These are phyloP conservation scores for Adela reaumurella DNA, from an alignment of 2,888 invertebrate genomes.

Conservation along the genomic window DNA sequence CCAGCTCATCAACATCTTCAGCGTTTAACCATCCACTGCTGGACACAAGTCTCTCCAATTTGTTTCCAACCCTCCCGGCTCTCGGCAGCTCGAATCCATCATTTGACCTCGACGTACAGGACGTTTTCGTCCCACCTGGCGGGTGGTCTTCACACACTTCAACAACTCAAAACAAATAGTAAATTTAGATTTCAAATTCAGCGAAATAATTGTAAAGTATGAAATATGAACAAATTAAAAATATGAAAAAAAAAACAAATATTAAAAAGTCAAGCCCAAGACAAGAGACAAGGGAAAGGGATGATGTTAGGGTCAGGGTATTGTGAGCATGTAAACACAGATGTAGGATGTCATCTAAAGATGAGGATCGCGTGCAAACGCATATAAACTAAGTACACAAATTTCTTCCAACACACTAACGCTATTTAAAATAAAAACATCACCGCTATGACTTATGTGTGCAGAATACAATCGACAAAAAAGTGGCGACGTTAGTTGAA, in stretches of 20 bases:
- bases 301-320: not conserved
- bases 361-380: not conserved
- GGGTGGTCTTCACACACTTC: too few relatives aligned
- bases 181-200: too few relatives aligned
- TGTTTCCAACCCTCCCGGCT: too few relatives aligned
- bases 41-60: too few relatives aligned
- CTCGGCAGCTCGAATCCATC: too few relatives aligned
- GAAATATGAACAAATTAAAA: conserved; percentile 1
- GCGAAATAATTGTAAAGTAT: not conserved
- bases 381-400: not conserved
- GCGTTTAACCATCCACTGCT: too few relatives aligned
- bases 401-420: not conserved
- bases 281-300: not conserved
- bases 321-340: not conserved
- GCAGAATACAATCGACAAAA: conserved; percentile 40
- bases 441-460: conserved; percentile 24
- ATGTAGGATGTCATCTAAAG: not conserved
- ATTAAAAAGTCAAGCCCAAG: conserved; percentile 1
- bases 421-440: not conserved
- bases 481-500: not conserved
- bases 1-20: too few relatives aligned
- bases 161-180: too few relatives aligned
- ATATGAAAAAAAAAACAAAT: conserved; percentile 3
- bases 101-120: too few relatives aligned
- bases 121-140: too few relatives aligned